These are phyloP conservation scores for Horisme vitalbata DNA, from an alignment of 2,888 invertebrate species.

Conservation along the genomic window DNA sequence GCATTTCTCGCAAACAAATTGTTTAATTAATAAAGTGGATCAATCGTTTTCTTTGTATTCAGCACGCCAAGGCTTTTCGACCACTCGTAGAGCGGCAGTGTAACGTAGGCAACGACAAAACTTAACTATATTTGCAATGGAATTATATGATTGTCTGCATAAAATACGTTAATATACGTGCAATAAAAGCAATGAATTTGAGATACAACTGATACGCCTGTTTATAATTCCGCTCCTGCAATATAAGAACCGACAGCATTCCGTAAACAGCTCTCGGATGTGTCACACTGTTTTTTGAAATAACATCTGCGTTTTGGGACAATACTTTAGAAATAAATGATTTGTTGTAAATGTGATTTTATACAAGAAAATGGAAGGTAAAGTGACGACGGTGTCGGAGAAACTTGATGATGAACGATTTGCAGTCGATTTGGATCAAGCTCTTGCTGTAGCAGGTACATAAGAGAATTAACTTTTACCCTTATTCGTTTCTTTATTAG, in stretches of 20 bases:
- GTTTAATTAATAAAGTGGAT: too few relatives aligned
- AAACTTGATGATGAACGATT: constrained; percentile 43
- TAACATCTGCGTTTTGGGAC: not conserved
- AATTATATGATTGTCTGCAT: constrained; percentile 2
- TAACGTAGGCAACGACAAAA: too few relatives aligned
- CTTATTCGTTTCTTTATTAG: not conserved
- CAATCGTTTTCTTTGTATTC: too few relatives aligned
- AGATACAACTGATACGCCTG: constrained; percentile 32
- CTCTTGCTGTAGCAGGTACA: constrained; percentile 51
- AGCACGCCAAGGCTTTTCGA: too few relatives aligned
- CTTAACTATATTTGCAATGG: not conserved
- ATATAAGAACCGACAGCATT: constrained; percentile 12
- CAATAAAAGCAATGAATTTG: constrained; percentile 27
- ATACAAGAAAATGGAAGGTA: constrained; percentile 38
- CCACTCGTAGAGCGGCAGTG: too few relatives aligned
- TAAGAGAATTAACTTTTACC: not conserved
- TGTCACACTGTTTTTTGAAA: constrained; percentile 20
- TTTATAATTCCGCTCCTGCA: constrained; percentile 16
- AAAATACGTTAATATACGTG: not conserved
- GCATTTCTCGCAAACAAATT: too few relatives aligned
- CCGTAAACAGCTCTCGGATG: constrained; percentile 25
- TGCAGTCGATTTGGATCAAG: constrained; percentile 61
- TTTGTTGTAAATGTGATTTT: not conserved
- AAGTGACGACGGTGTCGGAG: constrained; percentile 48
- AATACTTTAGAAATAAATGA: not conserved